phyloP scores from a whole-genome alignment of 2,113 vertebrate species.

The Tachysurus vachellii region DNA sequence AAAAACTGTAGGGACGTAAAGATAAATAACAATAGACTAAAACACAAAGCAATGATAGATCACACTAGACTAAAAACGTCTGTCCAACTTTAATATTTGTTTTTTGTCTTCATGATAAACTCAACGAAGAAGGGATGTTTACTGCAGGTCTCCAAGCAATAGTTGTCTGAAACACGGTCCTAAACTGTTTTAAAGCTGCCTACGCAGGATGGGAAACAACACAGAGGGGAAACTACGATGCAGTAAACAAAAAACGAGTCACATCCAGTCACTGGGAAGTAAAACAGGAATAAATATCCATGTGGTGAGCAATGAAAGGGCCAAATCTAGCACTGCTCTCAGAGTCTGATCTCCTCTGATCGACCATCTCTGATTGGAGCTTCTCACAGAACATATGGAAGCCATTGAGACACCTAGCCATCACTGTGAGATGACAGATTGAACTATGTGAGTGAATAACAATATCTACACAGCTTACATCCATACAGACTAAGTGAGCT shows the following conservation, averaged over 20 bases:
- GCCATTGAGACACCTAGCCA: constrained; percentile 26
- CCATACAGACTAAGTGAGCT: background rate
- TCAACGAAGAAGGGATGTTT: background rate
- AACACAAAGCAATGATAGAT: background rate
- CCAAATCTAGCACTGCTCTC: background rate
- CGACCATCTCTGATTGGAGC: constrained; percentile 25
- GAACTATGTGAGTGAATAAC: background rate
- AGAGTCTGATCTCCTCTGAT: constrained; percentile 19
- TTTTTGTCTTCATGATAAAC: background rate
- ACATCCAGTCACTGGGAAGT: constrained; percentile 15
- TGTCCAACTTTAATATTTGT: background rate
- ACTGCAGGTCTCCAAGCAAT: constrained; percentile 15
- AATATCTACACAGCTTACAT: constrained; percentile 26
- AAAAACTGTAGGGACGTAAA: background rate
- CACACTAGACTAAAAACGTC: background rate
- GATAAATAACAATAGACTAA: background rate
- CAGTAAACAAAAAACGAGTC: constrained; percentile 25
- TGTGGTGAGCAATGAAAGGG: constrained; percentile 26
- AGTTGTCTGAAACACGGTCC: background rate
- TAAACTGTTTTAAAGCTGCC: constrained; percentile 22
- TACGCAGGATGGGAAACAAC: constrained; percentile 2
- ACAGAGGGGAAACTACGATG: background rate
- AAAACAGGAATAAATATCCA: constrained; percentile 30
- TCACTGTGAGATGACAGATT: constrained; percentile 27
- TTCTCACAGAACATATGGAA: constrained; percentile 42